These are phyloP conservation scores for Salpingus planirostris DNA, from an alignment of 2,888 invertebrate genomes.

Conservation along the genomic window DNA sequence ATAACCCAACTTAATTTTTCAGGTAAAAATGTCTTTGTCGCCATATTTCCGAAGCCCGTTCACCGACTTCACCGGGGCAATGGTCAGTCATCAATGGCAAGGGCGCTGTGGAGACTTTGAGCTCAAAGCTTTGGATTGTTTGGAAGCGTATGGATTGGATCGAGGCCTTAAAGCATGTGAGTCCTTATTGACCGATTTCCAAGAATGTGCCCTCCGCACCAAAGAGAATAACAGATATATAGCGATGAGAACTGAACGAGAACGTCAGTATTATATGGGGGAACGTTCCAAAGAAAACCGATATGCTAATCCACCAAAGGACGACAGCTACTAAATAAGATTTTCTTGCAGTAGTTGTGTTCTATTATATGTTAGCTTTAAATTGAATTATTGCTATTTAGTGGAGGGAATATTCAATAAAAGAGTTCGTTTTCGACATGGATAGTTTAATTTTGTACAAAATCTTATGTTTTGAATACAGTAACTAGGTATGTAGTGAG, in stretches of 20 bases:
- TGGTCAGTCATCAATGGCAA: slow-evolving; percentile 56
- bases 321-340: slow-evolving; percentile 49
- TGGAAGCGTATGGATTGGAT: slow-evolving; percentile 72
- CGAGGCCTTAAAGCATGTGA: slow-evolving; percentile 55
- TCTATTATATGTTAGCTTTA: neutral
- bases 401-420: no score
- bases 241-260: slow-evolving; percentile 55
- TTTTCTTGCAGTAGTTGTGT: slow-evolving; percentile 4
- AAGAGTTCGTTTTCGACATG: slow-evolving; percentile 9
- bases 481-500: no score
- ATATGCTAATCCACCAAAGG: slow-evolving; percentile 46
- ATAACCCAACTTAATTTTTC: slow-evolving; percentile 8
- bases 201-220: slow-evolving; percentile 55
- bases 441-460: slow-evolving; percentile 31
- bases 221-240: slow-evolving; percentile 54
- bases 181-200: slow-evolving; percentile 55
- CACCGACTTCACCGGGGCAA: slow-evolving; percentile 59
- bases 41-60: slow-evolving; percentile 62
- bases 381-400: no score
- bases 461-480: no score
- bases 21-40: slow-evolving; percentile 47
- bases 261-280: slow-evolving; percentile 51
- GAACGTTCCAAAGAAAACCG: slow-evolving; percentile 48
- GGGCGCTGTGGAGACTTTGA: slow-evolving; percentile 61
- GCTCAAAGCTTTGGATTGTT: slow-evolving; percentile 62